Percentiles rank a stretch among this genome's conserved stretches.
Evolutionary conservation across 2,888 invertebrate genomes (phyloP).

Genomic region (Pocota personata): DNA sequence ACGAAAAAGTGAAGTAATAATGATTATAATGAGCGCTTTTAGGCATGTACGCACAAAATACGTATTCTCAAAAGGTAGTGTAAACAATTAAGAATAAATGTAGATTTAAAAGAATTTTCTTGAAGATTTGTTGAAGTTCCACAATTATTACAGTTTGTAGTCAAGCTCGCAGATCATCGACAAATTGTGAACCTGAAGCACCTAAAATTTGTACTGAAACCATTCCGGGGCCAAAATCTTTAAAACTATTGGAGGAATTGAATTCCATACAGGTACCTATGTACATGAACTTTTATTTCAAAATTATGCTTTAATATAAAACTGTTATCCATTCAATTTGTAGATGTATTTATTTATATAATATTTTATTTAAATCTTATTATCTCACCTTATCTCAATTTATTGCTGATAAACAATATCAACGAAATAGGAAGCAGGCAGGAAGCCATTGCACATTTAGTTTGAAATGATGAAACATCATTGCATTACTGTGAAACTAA

Average conservation of each 20-base stretch:
- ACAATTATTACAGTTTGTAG: not conserved
- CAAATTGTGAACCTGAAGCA: constrained; percentile 26
- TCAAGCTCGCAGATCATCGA: constrained; percentile 3
- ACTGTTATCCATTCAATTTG: too few species aligned
- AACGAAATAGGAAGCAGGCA: too few species aligned
- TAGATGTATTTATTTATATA: too few species aligned
- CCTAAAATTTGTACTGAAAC: constrained; percentile 27
- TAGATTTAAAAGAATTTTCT: not conserved
- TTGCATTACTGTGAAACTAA: too few species aligned
- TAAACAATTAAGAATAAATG: not conserved
- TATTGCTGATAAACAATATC: too few species aligned
- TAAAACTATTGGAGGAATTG: constrained; percentile 30
- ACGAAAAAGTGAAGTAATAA: not conserved
- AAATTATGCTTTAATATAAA: not conserved
- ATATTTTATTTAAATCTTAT: too few species aligned
- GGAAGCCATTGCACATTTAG: too few species aligned
- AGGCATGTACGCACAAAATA: constrained; percentile 11
- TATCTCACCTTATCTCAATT: too few species aligned
- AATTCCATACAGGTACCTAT: constrained; percentile 46
- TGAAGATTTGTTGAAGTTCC: not conserved
- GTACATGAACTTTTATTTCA: too few species aligned
- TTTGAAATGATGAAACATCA: too few species aligned
- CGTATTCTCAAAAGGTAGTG: constrained; percentile 22
- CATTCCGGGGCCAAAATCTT: constrained; percentile 56
- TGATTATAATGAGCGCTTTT: constrained; percentile 12